Percentiles rank a stretch among this genome's conserved stretches.
Evolutionary conservation across 1,140 invertebrate genomes (phyloP).

Genomic region (Diabrotica virgifera): DNA sequence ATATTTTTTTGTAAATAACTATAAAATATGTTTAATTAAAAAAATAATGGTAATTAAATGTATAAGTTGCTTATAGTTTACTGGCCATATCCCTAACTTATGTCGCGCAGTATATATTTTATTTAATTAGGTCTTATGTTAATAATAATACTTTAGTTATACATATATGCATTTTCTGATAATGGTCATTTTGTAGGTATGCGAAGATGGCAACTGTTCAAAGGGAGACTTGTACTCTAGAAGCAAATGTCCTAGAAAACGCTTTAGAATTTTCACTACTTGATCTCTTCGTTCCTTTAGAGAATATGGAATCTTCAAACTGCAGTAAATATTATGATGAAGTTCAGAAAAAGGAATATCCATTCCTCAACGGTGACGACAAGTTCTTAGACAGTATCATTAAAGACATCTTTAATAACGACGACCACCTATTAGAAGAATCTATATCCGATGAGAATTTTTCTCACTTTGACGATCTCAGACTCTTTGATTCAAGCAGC

Average conservation of each 20-base stretch:
- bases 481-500: slow-evolving; percentile 26
- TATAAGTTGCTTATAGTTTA: no score
- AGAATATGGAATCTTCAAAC: slow-evolving; percentile 24
- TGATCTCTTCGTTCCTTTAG: slow-evolving; percentile 28
- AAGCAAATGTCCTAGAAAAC: slow-evolving; percentile 20
- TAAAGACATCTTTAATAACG: slow-evolving; percentile 29
- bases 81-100: no score
- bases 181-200: neutral
- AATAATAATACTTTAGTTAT: no score
- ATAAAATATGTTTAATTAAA: no score
- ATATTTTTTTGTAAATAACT: no score
- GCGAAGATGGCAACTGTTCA: neutral
- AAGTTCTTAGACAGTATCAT: slow-evolving; percentile 33
- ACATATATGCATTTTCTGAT: no score
- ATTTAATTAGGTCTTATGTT: no score
- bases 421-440: slow-evolving; percentile 10
- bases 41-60: no score
- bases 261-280: slow-evolving; percentile 19
- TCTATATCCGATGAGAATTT: slow-evolving; percentile 15
- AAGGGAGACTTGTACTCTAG: neutral
- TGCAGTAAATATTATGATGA: slow-evolving; percentile 17
- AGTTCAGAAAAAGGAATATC: slow-evolving; percentile 11
- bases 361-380: slow-evolving; percentile 29
- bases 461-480: slow-evolving; percentile 23
- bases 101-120: no score